Evolutionary conservation across 1,140 invertebrate genomes (phyloP), one percentile per base, ranked within the genome.

Genomic region (Plutomurus gul): DNA sequence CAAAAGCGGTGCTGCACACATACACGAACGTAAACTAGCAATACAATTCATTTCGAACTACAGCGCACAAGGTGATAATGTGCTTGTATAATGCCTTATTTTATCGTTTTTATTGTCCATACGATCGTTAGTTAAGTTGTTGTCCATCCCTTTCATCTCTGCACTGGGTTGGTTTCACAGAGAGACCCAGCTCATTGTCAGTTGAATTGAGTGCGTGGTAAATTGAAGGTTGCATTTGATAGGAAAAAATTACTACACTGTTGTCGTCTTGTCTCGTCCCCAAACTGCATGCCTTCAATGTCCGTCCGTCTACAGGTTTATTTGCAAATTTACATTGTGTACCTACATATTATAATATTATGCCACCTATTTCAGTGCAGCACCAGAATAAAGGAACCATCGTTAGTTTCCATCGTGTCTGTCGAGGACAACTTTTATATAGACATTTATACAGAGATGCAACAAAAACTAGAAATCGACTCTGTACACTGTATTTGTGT

Each of bases 11-110:
- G n/a, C n/a, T n/a, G n/a, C n/a, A n/a, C n/a, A n/a, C n/a, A n/a
- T n/a, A n/a, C n/a, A n/a, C n/a, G n/a, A n/a, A n/a, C n/a, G n/a
- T n/a, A n/a, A n/a, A n/a, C n/a, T n/a, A n/a, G n/a, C n/a, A n/a
- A n/a, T 27, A 65, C 56, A 36, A 65, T 65, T 65, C 36, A 65
- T 65, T 60, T 65, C 56, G 36, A 65, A 65, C 56, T 65, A n/a
- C n/a, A n/a, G n/a, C n/a, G 56, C 16, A 27, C 56, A 65, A 65
- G 56, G 56, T 65, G 56, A 65, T 65, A 65, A 65, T 65, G 56
- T 65, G 11, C 30, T 65, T 65, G 56, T 65, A 65, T 65, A 65
- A 65, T 65, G 56, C 56, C 16, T 65, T 36, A 36, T 65, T 65
- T 65, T 65, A 65, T 65, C 36, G 56, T 30, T 33, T 65, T 65